Evolutionary conservation across 23 tunicate genomes (phyloP), one percentile per base, ranked within the genome.

Genomic region (Ascidia mentula): DNA sequence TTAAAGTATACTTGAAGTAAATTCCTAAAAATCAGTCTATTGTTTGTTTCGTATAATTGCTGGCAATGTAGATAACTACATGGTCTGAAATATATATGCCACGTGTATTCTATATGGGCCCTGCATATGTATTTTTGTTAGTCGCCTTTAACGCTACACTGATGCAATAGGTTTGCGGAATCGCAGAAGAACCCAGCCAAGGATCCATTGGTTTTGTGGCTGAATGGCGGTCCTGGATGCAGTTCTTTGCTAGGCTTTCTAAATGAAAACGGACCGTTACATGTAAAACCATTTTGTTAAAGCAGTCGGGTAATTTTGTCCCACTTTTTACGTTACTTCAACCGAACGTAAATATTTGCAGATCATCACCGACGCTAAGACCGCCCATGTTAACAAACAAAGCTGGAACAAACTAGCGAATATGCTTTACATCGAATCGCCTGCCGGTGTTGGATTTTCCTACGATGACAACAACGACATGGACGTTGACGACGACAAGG

Each of bases 141-240:
- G n/a, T n/a, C n/a, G n/a, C n/a, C n/a, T n/a, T n/a, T n/a, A n/a
- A n/a, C n/a, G n/a, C n/a, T n/a, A n/a, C n/a, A n/a, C n/a, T n/a
- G n/a, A n/a, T n/a, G n/a, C n/a, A n/a, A n/a, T 42, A 92, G 97
- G 97, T 92, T 92, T 87, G 90, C 83, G 31, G 97, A 92, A 69
- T 87, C 97, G 18, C 92, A 92, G 82, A 79, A 40, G 0, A 69
- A 87, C 59, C 92, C 97, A 4, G 79, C 81, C 0, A 78, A 72
- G 73, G 97, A 87, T 76, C 97, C 97, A 61, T 80, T 92, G 40
- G 92, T 92, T 7, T 75, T 92, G 45, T 92, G 97, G 97, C 59
- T 92, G 79, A 92, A 92, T 75, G 97, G 97, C 13, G 97, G 97
- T 6, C 97, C 97, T 39, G 97, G 97, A 5, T 92, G 97, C 40